Conservation (phyloP, 2,888 invertebrate genomes). For the Lampropteryx suffumata region DNA sequence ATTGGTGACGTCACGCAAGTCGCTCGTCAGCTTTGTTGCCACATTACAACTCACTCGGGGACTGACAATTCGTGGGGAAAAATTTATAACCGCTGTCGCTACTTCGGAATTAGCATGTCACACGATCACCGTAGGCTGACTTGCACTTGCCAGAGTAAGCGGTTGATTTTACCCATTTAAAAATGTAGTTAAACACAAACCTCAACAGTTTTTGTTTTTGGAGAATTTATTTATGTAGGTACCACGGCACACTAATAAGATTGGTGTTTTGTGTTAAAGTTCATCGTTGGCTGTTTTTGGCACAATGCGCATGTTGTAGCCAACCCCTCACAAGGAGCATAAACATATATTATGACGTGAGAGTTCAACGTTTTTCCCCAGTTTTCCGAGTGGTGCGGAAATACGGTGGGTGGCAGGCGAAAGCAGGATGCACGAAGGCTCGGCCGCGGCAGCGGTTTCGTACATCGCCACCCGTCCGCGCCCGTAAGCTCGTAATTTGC, state of each 20-base stretch:
- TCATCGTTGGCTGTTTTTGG: conserved; percentile 31
- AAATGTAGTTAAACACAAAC: too few species aligned
- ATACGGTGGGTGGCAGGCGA: conserved; percentile 56
- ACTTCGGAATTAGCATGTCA: conserved; percentile 46
- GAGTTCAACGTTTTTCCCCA: conserved; percentile 74
- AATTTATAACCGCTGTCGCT: conserved; percentile 33
- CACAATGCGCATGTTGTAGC: conserved; percentile 22
- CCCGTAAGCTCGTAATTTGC: conserved; percentile 83
- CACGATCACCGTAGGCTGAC: conserved; percentile 27
- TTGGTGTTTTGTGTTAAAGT: too few species aligned
- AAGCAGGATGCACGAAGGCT: conserved; percentile 63
- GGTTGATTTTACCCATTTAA: too few species aligned
- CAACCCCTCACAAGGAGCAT: conserved; percentile 39
- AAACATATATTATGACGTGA: conserved; percentile 70
- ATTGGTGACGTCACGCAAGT: conserved; percentile 70
- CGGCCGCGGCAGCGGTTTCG: conserved; percentile 71
- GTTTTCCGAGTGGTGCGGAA: conserved; percentile 65
- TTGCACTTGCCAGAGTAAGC: neutral
- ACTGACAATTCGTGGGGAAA: conserved; percentile 24
- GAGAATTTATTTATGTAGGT: too few species aligned
- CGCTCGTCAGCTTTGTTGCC: conserved; percentile 65
- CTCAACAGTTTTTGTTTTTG: too few species aligned
- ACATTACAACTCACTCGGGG: conserved; percentile 54
- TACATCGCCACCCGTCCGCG: conserved; percentile 83
- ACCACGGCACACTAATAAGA: too few species aligned